Evolutionary conservation across 2,797 vertebrate species (phyloP).

Genomic region (Melanotaenia nigrans): DNA sequence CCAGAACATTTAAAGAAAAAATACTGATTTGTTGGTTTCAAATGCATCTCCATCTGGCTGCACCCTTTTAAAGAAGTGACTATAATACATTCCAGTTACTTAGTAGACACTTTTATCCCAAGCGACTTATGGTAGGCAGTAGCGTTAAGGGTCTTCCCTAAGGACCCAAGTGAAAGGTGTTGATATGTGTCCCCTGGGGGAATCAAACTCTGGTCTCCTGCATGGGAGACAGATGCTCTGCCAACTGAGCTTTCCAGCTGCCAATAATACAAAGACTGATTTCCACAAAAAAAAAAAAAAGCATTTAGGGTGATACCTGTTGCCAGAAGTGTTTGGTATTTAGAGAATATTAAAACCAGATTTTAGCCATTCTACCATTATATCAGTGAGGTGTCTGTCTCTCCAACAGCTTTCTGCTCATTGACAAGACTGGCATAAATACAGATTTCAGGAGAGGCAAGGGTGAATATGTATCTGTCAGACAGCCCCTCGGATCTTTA

Average conservation of each 20-base stretch:
- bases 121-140: too few species aligned
- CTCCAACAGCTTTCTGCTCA: conserved; percentile 33
- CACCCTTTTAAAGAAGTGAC: background rate
- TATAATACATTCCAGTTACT: background rate
- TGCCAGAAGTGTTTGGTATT: conserved; percentile 17
- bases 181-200: too few species aligned
- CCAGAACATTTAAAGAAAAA: background rate
- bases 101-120: too few species aligned
- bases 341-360: conserved; percentile 27
- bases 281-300: background rate
- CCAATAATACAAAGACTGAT: background rate
- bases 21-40: conserved; percentile 5
- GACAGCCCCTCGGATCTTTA: conserved; percentile 37
- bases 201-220: too few species aligned
- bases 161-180: too few species aligned
- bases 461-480: conserved; percentile 56
- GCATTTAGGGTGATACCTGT: conserved; percentile 11
- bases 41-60: conserved; percentile 19
- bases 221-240: too few species aligned
- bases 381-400: conserved; percentile 46
- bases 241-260: too few species aligned
- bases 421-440: conserved; percentile 45
- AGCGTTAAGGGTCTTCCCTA: too few species aligned
- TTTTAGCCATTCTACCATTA: conserved; percentile 7
- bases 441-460: conserved; percentile 52